phyloP scores from a whole-genome alignment of 2,113 vertebrate species.

The Nipponia nippon region DNA sequence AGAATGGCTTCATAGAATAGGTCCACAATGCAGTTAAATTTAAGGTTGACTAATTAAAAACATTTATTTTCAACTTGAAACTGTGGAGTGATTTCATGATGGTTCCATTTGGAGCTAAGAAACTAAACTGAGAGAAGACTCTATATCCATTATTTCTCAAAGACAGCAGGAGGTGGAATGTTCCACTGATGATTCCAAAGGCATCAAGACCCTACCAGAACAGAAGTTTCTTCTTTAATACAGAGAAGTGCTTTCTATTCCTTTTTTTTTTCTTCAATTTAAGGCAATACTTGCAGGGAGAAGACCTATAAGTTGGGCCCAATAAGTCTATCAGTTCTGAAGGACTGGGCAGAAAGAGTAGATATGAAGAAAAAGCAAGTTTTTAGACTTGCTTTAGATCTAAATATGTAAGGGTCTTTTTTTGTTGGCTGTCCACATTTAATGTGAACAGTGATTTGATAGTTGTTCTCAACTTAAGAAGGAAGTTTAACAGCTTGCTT shows the following conservation, averaged over 20 bases:
- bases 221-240: background rate
- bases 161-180: background rate
- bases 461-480: background rate
- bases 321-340: background rate
- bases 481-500: background rate
- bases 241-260: background rate
- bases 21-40: background rate
- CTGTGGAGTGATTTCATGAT: background rate
- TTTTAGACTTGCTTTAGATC: background rate
- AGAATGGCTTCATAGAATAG: background rate
- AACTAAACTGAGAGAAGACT: background rate
- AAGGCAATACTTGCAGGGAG: background rate
- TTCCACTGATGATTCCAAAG: background rate
- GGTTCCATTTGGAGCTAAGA: background rate
- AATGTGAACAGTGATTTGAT: background rate
- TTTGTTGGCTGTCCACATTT: background rate
- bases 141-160: background rate
- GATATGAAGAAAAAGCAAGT: background rate
- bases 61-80: background rate
- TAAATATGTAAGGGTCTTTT: background rate
- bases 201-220: background rate
- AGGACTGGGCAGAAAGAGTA: background rate
- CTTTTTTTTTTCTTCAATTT: background rate
- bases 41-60: background rate
- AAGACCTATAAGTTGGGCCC: rapidly evolving